Evolutionary conservation across 1,140 invertebrate species (phyloP).

Genomic region (Brachionus paranguensis): DNA sequence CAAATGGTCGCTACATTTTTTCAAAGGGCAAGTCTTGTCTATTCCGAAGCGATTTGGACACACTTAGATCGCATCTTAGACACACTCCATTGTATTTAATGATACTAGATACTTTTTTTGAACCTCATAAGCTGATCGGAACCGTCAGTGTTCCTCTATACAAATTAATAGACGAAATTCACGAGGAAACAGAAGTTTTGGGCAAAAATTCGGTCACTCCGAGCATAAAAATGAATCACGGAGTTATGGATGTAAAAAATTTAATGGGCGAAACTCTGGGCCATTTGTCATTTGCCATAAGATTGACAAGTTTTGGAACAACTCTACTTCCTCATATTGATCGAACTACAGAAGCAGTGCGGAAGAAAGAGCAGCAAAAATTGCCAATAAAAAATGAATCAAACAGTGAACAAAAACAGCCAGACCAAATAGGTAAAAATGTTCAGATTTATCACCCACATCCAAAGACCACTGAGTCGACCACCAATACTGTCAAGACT

Average conservation of each 20-base stretch:
- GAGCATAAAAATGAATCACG: background rate
- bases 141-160: background rate
- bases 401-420: background rate
- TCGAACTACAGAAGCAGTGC: background rate
- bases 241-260: conserved; percentile 18
- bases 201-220: background rate
- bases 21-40: conserved; percentile 7
- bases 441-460: background rate
- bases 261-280: conserved; percentile 18
- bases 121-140: conserved; percentile 34
- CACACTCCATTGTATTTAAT: conserved; percentile 16
- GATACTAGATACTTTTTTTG: conserved; percentile 28
- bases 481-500: background rate
- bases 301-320: conserved; percentile 20
- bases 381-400: background rate
- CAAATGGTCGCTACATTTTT: conserved; percentile 18
- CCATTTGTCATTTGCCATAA: conserved; percentile 3
- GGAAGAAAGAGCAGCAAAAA: background rate
- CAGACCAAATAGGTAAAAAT: background rate
- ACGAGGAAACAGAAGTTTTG: background rate
- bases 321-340: conserved; percentile 18
- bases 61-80: background rate
- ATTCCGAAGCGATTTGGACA: conserved; percentile 8
- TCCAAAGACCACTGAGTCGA: background rate
- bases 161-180: background rate